These are phyloP conservation scores for Panopea generosa DNA, from an alignment of 2,888 invertebrate species.

Conservation along the genomic window DNA sequence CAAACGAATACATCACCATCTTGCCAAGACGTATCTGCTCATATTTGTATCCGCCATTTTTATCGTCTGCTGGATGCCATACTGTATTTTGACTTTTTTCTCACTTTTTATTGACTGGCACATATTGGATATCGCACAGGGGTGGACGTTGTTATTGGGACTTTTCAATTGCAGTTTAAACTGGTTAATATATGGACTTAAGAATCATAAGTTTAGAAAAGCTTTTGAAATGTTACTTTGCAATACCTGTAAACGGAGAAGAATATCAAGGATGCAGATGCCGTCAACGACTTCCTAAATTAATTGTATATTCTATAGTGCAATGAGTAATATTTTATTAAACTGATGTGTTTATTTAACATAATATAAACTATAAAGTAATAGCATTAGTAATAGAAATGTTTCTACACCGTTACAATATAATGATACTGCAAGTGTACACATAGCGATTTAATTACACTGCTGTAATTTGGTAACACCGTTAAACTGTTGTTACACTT, in stretches of 20 bases:
- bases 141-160: constrained; percentile 32
- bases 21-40: constrained; percentile 43
- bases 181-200: constrained; percentile 54
- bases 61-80: constrained; percentile 53
- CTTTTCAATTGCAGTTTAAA: constrained; percentile 37
- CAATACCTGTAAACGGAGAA: not conserved
- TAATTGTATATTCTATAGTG: too few species aligned
- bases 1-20: constrained; percentile 11
- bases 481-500: too few species aligned
- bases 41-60: constrained; percentile 43
- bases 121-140: constrained; percentile 13
- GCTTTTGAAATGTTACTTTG: constrained; percentile 43
- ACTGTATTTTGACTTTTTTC: constrained; percentile 38
- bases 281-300: too few species aligned
- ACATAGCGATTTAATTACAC: too few species aligned
- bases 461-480: too few species aligned
- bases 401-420: too few species aligned
- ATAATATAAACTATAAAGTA: too few species aligned
- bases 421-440: too few species aligned
- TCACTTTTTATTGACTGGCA: constrained; percentile 15
- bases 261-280: too few species aligned
- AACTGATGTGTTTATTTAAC: too few species aligned
- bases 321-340: too few species aligned
- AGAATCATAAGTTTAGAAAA: constrained; percentile 37
- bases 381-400: too few species aligned